Evolutionary conservation across 1,140 invertebrate genomes (phyloP).

Genomic region (Proctacanthus coquilletti): DNA sequence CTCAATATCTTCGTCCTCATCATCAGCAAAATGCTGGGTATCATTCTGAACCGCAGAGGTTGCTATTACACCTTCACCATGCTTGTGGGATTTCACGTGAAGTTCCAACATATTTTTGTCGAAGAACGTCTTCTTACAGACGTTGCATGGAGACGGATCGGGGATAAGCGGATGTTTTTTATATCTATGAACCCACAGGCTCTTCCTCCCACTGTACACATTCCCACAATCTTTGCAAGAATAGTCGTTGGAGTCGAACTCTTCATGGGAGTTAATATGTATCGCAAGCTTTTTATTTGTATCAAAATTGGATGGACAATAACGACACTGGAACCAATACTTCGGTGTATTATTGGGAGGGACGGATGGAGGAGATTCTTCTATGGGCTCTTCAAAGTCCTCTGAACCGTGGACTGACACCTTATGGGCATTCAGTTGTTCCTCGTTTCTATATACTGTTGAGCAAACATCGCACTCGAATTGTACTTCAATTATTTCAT

Average conservation of each 20-base stretch:
- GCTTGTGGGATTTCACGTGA: conserved; percentile 17
- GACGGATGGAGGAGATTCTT: background rate
- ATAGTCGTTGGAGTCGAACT: conserved; percentile 28
- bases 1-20: background rate
- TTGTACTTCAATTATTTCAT: conserved; percentile 20
- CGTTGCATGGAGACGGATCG: conserved; percentile 22
- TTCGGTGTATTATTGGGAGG: conserved; percentile 3
- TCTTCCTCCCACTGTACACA: conserved; percentile 28
- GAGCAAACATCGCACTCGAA: conserved; percentile 29
- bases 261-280: conserved; percentile 28
- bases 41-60: conserved; percentile 3
- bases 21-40: background rate
- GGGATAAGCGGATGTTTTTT: conserved; percentile 29
- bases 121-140: conserved; percentile 28
- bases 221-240: conserved; percentile 30
- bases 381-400: conserved; percentile 3
- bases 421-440: conserved; percentile 21
- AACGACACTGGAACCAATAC: conserved; percentile 30
- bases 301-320: conserved; percentile 28
- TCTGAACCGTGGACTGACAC: conserved; percentile 12
- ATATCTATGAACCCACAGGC: conserved; percentile 29
- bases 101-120: conserved; percentile 27
- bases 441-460: conserved; percentile 22
- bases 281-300: conserved; percentile 29
- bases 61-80: conserved; percentile 5